Evolutionary conservation across 2,113 vertebrate species (phyloP).

Genomic region (Campylomormyrus tamandua): DNA sequence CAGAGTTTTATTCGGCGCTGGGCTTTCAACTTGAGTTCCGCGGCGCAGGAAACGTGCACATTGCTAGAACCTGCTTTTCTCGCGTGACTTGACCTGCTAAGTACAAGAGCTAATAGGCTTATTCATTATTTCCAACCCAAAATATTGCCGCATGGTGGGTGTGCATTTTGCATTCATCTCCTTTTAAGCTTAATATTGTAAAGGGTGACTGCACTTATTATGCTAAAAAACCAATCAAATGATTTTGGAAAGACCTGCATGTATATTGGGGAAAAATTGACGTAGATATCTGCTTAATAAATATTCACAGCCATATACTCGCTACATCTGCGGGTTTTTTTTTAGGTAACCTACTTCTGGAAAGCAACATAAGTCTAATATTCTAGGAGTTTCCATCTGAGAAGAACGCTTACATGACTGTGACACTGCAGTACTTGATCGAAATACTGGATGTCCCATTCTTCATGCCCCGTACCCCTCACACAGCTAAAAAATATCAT

Average conservation of each 20-base stretch:
- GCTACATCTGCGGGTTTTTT: not conserved
- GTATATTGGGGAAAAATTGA: not conserved
- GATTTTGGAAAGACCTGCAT: not conserved
- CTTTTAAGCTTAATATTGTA: not conserved
- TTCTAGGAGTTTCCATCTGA: not conserved
- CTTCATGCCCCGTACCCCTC: not conserved
- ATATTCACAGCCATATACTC: slow-evolving; percentile 7
- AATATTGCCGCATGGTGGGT: not conserved
- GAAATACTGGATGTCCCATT: not conserved
- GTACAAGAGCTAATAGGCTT: not conserved
- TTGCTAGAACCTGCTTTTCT: not conserved
- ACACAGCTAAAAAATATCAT: not conserved
- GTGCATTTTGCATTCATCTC: not conserved
- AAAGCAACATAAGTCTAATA: not conserved
- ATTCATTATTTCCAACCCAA: not conserved
- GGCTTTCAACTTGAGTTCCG: not conserved
- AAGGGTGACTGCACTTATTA: not conserved
- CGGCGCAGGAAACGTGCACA: not conserved
- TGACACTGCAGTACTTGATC: not conserved
- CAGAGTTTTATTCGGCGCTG: not conserved
- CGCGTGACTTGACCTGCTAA: not conserved
- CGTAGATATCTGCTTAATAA: not conserved
- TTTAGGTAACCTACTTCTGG: slow-evolving; percentile 15
- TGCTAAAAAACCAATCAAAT: not conserved
- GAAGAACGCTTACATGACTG: not conserved